Percentiles rank a stretch among this genome's conserved stretches.
These are phyloP conservation scores for Aphelenchoides fujianensis DNA, from an alignment of 1,140 invertebrate species.

Conservation along the genomic window DNA sequence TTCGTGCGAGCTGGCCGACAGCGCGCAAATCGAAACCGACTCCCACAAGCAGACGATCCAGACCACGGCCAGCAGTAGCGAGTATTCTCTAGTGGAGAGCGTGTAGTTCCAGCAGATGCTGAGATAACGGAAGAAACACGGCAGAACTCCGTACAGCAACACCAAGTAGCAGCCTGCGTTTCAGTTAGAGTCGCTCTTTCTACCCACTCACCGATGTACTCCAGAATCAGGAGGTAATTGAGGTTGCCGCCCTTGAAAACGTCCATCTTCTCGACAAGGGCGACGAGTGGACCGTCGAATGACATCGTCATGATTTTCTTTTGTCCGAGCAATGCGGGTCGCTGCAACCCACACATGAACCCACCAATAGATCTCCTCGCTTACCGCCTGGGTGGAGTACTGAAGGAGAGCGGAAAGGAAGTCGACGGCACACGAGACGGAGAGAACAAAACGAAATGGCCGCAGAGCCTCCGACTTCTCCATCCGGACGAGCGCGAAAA, in stretches of 20 bases:
- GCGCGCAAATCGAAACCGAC: not conserved
- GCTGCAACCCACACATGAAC: not conserved
- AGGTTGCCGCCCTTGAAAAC: not conserved
- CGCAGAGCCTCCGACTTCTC: not conserved
- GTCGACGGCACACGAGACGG: not conserved
- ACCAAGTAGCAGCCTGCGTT: not conserved
- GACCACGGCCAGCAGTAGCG: not conserved
- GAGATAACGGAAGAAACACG: not conserved
- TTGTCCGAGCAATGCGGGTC: not conserved
- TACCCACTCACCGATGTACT: not conserved
- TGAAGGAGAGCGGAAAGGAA: not conserved
- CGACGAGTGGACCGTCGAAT: not conserved
- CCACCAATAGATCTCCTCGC: not conserved
- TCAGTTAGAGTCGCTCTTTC: not conserved
- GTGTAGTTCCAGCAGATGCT: not conserved
- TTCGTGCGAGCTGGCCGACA: not conserved
- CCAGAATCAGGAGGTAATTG: not conserved
- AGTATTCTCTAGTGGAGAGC: not conserved
- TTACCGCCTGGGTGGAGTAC: not conserved
- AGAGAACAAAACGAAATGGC: not conserved
- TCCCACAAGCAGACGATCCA: not conserved
- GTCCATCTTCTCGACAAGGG: not conserved
- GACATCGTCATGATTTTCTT: not conserved
- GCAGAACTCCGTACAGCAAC: not conserved
- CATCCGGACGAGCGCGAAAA: not conserved